Conservation (phyloP, 2,113 vertebrate genomes). For the Cebus imitator region DNA sequence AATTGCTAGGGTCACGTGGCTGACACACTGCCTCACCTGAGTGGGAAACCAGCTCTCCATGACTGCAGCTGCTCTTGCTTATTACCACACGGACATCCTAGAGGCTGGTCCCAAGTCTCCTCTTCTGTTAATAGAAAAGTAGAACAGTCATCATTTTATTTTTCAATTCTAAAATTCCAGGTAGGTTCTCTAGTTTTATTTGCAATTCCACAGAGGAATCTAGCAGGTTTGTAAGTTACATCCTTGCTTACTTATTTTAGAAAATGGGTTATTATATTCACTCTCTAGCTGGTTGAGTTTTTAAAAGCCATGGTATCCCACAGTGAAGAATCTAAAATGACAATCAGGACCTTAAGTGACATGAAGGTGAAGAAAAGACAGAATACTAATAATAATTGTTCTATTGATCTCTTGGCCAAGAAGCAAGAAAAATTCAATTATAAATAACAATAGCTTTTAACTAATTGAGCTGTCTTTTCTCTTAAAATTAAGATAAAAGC, state of each 20-base stretch:
- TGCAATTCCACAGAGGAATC: conserved; percentile 6
- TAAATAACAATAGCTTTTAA: conserved; percentile 27
- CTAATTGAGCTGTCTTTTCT: background rate
- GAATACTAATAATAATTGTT: background rate
- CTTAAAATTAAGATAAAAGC: conserved; percentile 19
- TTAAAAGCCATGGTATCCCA: background rate
- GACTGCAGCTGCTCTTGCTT: background rate
- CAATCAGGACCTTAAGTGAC: background rate
- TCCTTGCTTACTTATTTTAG: conserved; percentile 2
- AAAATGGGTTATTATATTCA: conserved; percentile 21
- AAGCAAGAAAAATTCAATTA: conserved; percentile 4
- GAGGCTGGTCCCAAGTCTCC: background rate
- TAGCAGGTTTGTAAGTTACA: background rate
- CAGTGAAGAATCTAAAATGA: conserved; percentile 41
- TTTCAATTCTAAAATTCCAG: background rate
- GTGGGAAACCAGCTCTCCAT: background rate
- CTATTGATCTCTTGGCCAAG: background rate
- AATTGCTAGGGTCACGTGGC: background rate
- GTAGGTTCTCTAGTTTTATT: background rate
- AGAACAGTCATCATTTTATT: background rate
- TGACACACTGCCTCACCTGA: background rate
- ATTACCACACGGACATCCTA: background rate
- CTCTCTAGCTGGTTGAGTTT: background rate
- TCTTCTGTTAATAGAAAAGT: background rate
- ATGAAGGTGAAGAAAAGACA: background rate